These are phyloP conservation scores for Arizona elegans DNA, from an alignment of 2,113 vertebrate genomes.

Conservation along the genomic window DNA sequence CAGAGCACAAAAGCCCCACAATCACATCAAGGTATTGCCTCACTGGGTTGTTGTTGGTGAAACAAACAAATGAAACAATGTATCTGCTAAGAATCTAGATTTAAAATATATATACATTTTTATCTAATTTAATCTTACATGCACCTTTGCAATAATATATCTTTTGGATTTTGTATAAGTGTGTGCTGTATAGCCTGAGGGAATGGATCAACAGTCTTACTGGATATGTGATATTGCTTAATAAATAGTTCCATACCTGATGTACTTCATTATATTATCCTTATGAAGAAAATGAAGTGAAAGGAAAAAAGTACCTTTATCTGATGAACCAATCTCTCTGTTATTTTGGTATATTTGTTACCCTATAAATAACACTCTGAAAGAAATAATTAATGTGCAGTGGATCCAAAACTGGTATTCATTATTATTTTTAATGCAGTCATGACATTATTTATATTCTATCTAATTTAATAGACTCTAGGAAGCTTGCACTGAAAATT, in stretches of 20 bases:
- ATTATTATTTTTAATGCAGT: background rate
- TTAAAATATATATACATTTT: background rate
- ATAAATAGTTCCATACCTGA: background rate
- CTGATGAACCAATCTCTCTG: background rate
- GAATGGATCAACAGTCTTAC: background rate
- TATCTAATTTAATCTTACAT: background rate
- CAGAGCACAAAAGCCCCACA: too few species aligned
- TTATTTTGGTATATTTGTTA: background rate
- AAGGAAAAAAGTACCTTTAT: background rate
- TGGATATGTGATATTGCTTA: background rate
- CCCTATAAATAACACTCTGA: background rate
- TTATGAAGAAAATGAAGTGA: background rate
- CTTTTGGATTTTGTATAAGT: background rate
- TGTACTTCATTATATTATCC: background rate
- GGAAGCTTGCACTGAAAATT: background rate
- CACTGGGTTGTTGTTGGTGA: background rate
- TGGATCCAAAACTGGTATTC: background rate
- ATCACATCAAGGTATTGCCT: too few species aligned
- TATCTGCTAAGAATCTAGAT: background rate
- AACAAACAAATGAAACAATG: background rate
- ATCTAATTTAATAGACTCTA: background rate
- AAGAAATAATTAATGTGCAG: background rate
- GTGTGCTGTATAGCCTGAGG: background rate
- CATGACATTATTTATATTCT: background rate
- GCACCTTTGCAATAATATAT: background rate